A percentile compares a stretch with the other conserved stretches of the same genome.
Conservation (phyloP, 2,888 invertebrate species). For the Baccha elongata region DNA sequence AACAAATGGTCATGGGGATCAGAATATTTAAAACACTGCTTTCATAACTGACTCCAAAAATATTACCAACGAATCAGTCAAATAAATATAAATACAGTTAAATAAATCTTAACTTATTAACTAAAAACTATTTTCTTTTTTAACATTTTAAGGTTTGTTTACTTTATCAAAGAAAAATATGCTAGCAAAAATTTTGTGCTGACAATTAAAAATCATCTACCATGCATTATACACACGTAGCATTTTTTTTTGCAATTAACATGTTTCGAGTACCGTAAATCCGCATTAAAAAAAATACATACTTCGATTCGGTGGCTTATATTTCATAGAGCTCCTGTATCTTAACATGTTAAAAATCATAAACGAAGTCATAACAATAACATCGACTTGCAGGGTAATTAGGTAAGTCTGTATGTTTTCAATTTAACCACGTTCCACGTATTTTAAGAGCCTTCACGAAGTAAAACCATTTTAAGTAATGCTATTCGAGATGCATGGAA, state of each 20-base stretch:
- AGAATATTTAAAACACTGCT: too few species aligned
- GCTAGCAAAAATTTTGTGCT: background rate
- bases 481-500: constrained; percentile 1
- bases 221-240: constrained; percentile 9
- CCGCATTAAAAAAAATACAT: constrained; percentile 44
- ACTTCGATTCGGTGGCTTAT: constrained; percentile 39
- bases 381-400: constrained; percentile 38
- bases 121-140: background rate
- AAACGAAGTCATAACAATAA: background rate
- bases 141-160: constrained; percentile 1
- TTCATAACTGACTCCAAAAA: too few species aligned
- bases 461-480: constrained; percentile 4
- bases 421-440: constrained; percentile 54
- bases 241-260: constrained; percentile 41
- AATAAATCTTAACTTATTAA: background rate
- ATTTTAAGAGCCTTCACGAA: background rate
- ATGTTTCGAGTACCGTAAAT: constrained; percentile 59
- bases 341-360: constrained; percentile 27
- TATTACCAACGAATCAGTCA: too few species aligned
- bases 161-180: background rate
- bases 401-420: constrained; percentile 43
- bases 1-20: too few species aligned
- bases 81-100: background rate
- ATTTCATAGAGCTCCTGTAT: constrained; percentile 29
- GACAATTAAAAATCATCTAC: constrained; percentile 11